These are phyloP conservation scores for Danio choprae DNA, from an alignment of 2,797 vertebrate genomes.

Conservation along the genomic window DNA sequence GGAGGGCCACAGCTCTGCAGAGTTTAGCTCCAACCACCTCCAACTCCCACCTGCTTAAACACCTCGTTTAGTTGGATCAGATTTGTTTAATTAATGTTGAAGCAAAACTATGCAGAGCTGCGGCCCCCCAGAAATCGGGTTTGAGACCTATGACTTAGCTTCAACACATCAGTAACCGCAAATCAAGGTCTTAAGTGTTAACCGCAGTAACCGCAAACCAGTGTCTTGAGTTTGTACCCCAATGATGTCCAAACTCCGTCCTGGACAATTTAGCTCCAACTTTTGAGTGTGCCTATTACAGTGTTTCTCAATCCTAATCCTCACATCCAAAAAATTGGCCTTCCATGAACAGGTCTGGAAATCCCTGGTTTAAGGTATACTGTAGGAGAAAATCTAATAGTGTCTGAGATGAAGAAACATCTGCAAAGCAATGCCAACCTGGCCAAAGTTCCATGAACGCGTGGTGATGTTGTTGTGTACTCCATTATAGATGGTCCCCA, in stretches of 20 bases:
- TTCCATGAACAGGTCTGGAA: background rate
- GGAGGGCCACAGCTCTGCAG: too few species aligned
- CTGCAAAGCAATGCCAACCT: conserved; percentile 14
- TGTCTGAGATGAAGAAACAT: background rate
- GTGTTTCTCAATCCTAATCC: too few species aligned
- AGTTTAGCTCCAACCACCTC: too few species aligned
- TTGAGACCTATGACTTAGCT: background rate
- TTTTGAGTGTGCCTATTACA: too few species aligned
- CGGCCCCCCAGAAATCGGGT: too few species aligned
- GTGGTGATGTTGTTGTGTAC: background rate
- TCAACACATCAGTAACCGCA: background rate
- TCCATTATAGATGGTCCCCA: conserved; percentile 52
- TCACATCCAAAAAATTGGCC: background rate
- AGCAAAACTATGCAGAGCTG: background rate
- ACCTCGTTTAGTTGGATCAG: too few species aligned
- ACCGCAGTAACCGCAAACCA: too few species aligned
- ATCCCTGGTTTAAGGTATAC: background rate
- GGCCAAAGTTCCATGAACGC: conserved; percentile 55
- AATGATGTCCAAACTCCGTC: too few species aligned
- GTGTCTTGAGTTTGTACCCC: too few species aligned
- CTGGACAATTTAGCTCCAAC: too few species aligned
- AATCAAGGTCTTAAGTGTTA: background rate
- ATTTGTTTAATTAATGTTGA: too few species aligned
- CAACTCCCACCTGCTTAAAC: too few species aligned
- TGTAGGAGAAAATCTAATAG: background rate